Conservation (phyloP, 2,113 vertebrate species). For the Procavia capensis region DNA sequence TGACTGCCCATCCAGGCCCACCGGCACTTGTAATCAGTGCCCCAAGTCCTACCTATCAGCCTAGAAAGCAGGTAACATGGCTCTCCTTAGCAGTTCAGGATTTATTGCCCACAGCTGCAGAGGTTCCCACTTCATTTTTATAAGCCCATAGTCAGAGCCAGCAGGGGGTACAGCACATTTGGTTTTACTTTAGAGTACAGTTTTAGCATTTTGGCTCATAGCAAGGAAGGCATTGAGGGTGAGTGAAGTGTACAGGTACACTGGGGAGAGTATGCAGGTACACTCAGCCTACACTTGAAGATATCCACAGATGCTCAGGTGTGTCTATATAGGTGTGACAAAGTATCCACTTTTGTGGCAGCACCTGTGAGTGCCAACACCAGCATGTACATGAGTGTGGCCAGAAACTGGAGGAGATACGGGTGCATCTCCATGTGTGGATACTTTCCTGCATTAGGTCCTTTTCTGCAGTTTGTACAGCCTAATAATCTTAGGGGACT, state of each 20-base stretch:
- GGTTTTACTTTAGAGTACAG: slow-evolving; percentile 88
- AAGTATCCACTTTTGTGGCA: background rate
- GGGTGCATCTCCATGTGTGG: background rate
- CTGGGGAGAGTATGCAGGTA: background rate
- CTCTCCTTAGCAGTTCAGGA: slow-evolving; percentile 83
- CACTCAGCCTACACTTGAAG: background rate
- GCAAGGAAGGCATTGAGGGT: slow-evolving; percentile 71
- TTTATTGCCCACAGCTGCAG: slow-evolving; percentile 91
- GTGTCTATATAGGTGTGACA: background rate
- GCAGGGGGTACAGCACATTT: slow-evolving; percentile 89
- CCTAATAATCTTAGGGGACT: slow-evolving; percentile 7
- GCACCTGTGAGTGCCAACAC: background rate
- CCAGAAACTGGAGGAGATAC: background rate
- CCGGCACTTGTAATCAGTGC: slow-evolving; percentile 36
- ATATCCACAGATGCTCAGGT: background rate
- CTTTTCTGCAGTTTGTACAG: slow-evolving; percentile 20
- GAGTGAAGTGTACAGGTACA: background rate
- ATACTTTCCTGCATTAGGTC: background rate
- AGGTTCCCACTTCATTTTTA: slow-evolving; percentile 91
- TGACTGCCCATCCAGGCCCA: background rate
- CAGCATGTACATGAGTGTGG: background rate
- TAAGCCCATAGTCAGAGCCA: slow-evolving; percentile 84
- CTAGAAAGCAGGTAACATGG: slow-evolving; percentile 83
- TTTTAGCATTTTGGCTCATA: slow-evolving; percentile 87
- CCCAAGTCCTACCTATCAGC: slow-evolving; percentile 14